Evolutionary conservation across 2,888 invertebrate genomes (phyloP), one percentile per base, ranked within the genome.

Genomic region (Microlaimidae sp.): DNA sequence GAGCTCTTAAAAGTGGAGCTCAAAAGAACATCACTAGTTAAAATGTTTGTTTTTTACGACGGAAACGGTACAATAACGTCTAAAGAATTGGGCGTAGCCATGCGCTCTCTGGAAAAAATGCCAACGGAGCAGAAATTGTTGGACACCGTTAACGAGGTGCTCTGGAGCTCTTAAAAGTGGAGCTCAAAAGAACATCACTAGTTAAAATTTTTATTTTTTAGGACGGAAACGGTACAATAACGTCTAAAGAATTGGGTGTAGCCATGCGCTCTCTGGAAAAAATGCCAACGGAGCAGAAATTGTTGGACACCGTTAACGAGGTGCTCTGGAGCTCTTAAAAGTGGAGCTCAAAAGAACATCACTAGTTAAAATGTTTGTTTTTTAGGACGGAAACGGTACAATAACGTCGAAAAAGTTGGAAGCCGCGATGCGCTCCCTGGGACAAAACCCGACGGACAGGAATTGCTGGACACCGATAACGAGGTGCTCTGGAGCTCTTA

Each of bases 381-480:
- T 63, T 55, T 56, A 70, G 65, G 70, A 70, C 52, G 68, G 70
- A 24, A 70, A 68, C 51, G 70, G 70, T 23, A 64, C 66, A 1
- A 70, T 70, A 48, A 64, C 66, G 3, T 64, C 65, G 13, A 70
- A 69, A 58, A 70, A 71, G 61, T 58, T 71, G 58, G 71, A 70
- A 24, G 67, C 70, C 29, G 71, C 71, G 3, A 71, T 70, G 70
- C 62, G 70, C 25, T 63, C 67, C 3, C 60, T 70, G n/a, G 70
- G 70, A 2, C 71, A 71, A 58, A 71, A 71, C 56, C 71, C 71
- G 25, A 71, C 71, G 2, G 71, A n/a, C n/a, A n/a, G n/a, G n/a
- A n/a, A n/a, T n/a, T n/a, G n/a, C n/a, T n/a, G n/a, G n/a, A n/a
- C n/a, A n/a, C n/a, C n/a, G n/a, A n/a, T n/a, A n/a, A n/a, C n/a